A percentile compares a stretch with the other conserved stretches of the same genome.
phyloP scores from a whole-genome alignment of 2,888 invertebrate genomes.

The Rhorus exstirpatorius region DNA sequence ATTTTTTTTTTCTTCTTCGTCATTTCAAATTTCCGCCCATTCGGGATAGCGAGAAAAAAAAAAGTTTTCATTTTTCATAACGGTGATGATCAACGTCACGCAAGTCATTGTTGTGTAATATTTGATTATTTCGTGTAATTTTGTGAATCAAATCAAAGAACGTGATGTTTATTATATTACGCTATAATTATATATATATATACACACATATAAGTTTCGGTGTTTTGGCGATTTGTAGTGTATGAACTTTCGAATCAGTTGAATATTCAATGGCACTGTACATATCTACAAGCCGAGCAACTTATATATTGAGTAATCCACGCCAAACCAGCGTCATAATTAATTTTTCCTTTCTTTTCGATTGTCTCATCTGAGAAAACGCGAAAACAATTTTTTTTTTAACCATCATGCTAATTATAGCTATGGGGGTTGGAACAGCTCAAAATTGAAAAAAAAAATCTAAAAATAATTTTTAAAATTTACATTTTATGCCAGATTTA shows the following conservation, averaged over 20 bases:
- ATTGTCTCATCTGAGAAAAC: too few species aligned
- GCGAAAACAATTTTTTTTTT: too few species aligned
- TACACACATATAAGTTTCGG: constrained; percentile 51
- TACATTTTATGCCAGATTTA: too few species aligned
- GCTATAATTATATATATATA: too few species aligned
- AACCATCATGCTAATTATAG: too few species aligned
- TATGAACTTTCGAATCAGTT: constrained; percentile 48
- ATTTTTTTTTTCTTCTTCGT: constrained; percentile 1
- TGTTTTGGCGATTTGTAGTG: constrained; percentile 50
- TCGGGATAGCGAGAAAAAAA: background rate
- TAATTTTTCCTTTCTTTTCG: too few species aligned
- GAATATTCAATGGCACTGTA: constrained; percentile 58
- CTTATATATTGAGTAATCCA: constrained; percentile 39
- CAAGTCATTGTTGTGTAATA: constrained; percentile 61
- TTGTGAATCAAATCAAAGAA: constrained; percentile 46
- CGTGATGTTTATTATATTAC: constrained; percentile 60
- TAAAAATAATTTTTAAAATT: too few species aligned
- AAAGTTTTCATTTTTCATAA: constrained; percentile 22
- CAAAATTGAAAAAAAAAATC: too few species aligned
- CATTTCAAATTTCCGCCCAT: too few species aligned
- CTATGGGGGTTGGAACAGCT: too few species aligned
- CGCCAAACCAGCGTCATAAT: too few species aligned
- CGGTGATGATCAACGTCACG: constrained; percentile 49
- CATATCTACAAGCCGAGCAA: constrained; percentile 62
- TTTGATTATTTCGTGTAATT: constrained; percentile 56